phyloP scores from a whole-genome alignment of 2,888 invertebrate genomes.

The Holacanthella duospinosa region DNA sequence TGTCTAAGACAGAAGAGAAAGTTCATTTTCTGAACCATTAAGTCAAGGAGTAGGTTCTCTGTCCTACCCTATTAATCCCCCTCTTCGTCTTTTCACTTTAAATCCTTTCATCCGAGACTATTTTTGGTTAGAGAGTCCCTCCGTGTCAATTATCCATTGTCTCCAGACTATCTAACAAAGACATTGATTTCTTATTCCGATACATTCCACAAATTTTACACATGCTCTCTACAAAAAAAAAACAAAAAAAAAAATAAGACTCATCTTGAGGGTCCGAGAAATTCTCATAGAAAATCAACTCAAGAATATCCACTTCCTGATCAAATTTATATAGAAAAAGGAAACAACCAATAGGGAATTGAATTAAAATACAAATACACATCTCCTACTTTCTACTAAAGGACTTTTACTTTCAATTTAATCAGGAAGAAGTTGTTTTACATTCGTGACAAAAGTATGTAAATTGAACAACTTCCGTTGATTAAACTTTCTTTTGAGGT shows the following conservation, averaged over 20 bases:
- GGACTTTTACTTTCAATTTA: neutral
- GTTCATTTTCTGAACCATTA: slow-evolving; percentile 38
- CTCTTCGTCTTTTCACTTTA: slow-evolving; percentile 16
- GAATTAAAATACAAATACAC: neutral
- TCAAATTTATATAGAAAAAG: neutral
- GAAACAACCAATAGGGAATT: neutral
- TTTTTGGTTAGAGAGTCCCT: neutral
- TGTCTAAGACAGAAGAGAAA: slow-evolving; percentile 13
- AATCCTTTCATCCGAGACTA: slow-evolving; percentile 6
- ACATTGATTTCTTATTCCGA: too few species aligned
- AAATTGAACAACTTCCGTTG: slow-evolving; percentile 1
- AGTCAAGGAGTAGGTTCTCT: slow-evolving; percentile 27
- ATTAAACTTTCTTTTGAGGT: neutral
- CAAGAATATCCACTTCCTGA: neutral
- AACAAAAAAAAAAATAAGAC: too few species aligned
- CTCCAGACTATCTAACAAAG: neutral
- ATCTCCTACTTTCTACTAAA: neutral
- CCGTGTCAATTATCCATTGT: neutral
- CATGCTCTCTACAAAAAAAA: neutral
- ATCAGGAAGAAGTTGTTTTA: slow-evolving; percentile 2
- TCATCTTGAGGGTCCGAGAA: neutral
- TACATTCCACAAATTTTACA: neutral
- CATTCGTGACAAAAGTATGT: slow-evolving; percentile 9
- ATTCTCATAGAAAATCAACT: neutral
- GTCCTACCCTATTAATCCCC: slow-evolving; percentile 24